Evolutionary conservation across 2,888 invertebrate species (phyloP).

Genomic region (Luperina nickerlii): DNA sequence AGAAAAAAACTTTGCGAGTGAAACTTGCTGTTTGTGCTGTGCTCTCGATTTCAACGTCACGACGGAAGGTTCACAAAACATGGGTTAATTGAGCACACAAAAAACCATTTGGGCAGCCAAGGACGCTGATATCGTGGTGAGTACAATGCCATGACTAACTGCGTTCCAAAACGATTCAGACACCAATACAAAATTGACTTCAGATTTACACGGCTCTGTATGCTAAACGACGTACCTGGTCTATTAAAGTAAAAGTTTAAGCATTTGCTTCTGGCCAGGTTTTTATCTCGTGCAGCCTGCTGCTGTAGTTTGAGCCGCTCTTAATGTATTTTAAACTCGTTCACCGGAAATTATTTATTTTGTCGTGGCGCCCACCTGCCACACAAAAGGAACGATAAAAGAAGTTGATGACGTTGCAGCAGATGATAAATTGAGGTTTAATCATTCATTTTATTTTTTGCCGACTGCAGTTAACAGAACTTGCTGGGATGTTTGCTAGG

Average conservation of each 20-base stretch:
- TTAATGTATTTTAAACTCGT: slow-evolving; percentile 74
- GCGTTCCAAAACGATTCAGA: slow-evolving; percentile 30
- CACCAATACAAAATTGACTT: slow-evolving; percentile 36
- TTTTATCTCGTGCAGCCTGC: slow-evolving; percentile 49
- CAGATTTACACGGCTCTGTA: slow-evolving; percentile 24
- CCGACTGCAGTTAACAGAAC: background rate
- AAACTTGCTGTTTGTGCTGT: slow-evolving; percentile 69
- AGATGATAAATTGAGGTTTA: slow-evolving; percentile 51
- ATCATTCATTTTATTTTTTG: slow-evolving; percentile 33
- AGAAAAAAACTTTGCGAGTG: slow-evolving; percentile 72
- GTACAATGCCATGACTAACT: slow-evolving; percentile 52
- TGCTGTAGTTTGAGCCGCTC: slow-evolving; percentile 63
- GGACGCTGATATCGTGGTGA: slow-evolving; percentile 49
- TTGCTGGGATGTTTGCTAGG: slow-evolving; percentile 28
- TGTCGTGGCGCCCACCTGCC: slow-evolving; percentile 77
- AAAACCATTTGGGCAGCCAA: slow-evolving; percentile 61
- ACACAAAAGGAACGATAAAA: slow-evolving; percentile 70
- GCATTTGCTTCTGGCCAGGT: slow-evolving; percentile 30
- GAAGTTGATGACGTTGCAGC: slow-evolving; percentile 54
- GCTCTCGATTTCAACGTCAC: slow-evolving; percentile 77
- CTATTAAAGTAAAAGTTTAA: slow-evolving; percentile 31
- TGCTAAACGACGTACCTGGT: slow-evolving; percentile 14
- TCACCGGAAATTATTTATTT: slow-evolving; percentile 79
- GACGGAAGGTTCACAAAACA: slow-evolving; percentile 66
- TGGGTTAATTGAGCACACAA: slow-evolving; percentile 65